Evolutionary conservation across 2,797 vertebrate species (phyloP).

Genomic region (Neomorphus geoffroyi): DNA sequence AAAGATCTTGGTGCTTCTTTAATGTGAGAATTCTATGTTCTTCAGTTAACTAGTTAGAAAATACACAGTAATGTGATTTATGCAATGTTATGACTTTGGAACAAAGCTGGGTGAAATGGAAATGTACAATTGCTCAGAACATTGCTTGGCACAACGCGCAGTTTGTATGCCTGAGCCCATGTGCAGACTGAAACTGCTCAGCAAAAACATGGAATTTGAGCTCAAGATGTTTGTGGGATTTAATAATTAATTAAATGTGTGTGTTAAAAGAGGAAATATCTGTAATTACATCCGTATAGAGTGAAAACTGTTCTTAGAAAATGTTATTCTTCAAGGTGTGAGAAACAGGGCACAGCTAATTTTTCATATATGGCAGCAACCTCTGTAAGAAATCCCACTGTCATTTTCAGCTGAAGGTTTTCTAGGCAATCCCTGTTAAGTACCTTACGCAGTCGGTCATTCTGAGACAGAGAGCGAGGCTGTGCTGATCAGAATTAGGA

Average conservation of each 20-base stretch:
- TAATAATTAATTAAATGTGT: not conserved
- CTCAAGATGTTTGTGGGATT: not conserved
- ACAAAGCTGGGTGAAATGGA: not conserved
- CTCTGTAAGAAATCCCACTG: not conserved
- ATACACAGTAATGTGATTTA: not conserved
- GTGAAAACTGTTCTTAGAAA: not conserved
- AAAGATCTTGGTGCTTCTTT: not conserved
- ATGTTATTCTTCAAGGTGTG: not conserved
- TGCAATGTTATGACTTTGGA: not conserved
- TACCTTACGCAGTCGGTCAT: not conserved
- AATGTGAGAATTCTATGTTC: not conserved
- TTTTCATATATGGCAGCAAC: not conserved
- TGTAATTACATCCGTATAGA: not conserved
- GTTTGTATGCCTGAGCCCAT: not conserved
- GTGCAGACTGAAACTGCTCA: not conserved
- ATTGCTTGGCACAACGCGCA: not conserved
- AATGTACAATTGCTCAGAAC: not conserved
- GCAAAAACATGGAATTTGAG: not conserved
- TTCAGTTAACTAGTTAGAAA: not conserved
- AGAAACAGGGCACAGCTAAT: not conserved
- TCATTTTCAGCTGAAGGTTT: not conserved
- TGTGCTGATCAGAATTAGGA: not conserved
- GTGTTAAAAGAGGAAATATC: not conserved
- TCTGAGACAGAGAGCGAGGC: not conserved
- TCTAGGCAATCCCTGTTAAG: not conserved